Base-by-base conservation (phyloP, 2,113 vertebrate genomes). In the Holacanthus passer region DNA sequence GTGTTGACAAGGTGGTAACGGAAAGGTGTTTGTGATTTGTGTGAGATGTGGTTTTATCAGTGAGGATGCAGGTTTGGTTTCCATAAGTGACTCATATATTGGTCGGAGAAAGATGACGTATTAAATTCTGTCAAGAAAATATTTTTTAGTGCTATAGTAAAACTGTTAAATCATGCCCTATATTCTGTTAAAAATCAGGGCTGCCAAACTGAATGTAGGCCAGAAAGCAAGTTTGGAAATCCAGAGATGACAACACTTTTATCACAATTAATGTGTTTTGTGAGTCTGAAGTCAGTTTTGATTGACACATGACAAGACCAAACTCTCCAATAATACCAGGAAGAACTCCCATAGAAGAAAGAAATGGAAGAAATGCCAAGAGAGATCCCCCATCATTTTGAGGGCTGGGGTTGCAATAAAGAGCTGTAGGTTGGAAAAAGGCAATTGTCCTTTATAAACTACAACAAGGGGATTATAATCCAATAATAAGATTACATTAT, bases 1-100 rank as follows among this genome's bases (percentile, higher is more conserved):
- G 50, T 68, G n/a, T 77, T 79, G 53, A 55, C 43, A 27, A 59
- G 35, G 43, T 48, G 64, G 70, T 67, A 52, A 52, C 20, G 20
- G 32, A 43, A 70, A 68, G 31, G 20, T 63, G 62, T 48, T 71
- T 69, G 41, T 35, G 13, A 35, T 48, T 56, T 58, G 0, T 73
- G 45, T 7, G 24, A 73, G 35, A 64, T 62, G 39, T 62, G 47
- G 20, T 55, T 77, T 7, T 76, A 41, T 59, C 3, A 6, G 7
- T 64, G 24, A 20, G 16, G 14, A 31, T 86, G 19, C 48, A 35
- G 16, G n/a, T 32, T 47, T 35, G 16, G 17, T 56, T 55, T 77
- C 58, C 12, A 19, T 12, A 52, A 56, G 4, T 37, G 37, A 47
- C 1, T 32, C 2, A 16, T 37, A n/a, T 9, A 8, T 12, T 11